phyloP scores from a whole-genome alignment of 1,140 invertebrate genomes.

The Drosophila murphyi region DNA sequence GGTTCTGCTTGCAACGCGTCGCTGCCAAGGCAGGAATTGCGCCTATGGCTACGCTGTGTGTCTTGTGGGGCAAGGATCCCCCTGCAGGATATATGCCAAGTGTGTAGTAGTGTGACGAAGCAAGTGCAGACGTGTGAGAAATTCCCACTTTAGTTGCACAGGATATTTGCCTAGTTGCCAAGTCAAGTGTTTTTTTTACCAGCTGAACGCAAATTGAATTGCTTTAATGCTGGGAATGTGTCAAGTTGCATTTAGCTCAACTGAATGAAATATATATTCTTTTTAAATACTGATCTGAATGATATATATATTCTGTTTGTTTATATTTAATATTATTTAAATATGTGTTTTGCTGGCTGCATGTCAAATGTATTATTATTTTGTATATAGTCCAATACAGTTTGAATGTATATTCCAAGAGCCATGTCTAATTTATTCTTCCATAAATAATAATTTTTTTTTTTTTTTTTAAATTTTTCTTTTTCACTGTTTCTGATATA shows the following conservation, averaged over 20 bases:
- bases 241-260: background rate
- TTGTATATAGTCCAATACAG: too few relatives aligned
- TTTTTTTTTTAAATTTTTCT: too few relatives aligned
- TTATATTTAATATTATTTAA: too few relatives aligned
- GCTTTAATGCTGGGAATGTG: background rate
- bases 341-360: too few relatives aligned
- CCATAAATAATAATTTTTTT: too few relatives aligned
- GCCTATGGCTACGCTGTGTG: slow-evolving; percentile 31
- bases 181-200: slow-evolving; percentile 25
- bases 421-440: too few relatives aligned
- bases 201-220: background rate
- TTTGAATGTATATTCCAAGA: too few relatives aligned
- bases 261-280: background rate
- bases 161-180: slow-evolving; percentile 46
- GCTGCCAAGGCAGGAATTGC: slow-evolving; percentile 38
- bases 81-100: slow-evolving; percentile 26
- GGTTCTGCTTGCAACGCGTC: slow-evolving; percentile 59
- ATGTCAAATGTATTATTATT: too few relatives aligned
- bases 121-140: slow-evolving; percentile 57
- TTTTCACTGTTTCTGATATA: too few relatives aligned
- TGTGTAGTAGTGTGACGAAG: slow-evolving; percentile 44
- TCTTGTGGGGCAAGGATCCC: slow-evolving; percentile 18
- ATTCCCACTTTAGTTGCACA: slow-evolving; percentile 27
- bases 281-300: background rate
- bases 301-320: too few relatives aligned